Base-by-base conservation (phyloP, 2,113 vertebrate genomes). In the Sylvicapra grimmia region DNA sequence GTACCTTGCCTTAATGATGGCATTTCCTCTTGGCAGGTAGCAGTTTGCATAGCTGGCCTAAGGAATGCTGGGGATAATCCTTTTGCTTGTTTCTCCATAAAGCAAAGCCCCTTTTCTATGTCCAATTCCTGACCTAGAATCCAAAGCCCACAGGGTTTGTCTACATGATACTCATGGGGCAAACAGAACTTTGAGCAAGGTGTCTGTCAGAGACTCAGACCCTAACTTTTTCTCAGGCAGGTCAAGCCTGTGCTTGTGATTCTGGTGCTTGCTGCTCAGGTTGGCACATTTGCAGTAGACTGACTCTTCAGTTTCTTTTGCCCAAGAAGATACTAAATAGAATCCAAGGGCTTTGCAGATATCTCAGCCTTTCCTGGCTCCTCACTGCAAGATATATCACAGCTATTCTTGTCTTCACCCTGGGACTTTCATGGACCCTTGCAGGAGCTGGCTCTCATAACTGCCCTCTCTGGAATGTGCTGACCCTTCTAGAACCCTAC, bases 21-120 rank as follows among this genome's bases (percentile, higher is more conserved):
- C 93, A 97, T 98, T 98, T 98, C 98, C 98, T 98, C 97, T 98
- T 98, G 98, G 97, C 98, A 97, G 92, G 87, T 94, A 47, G 40
- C 87, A 93, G 97, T 97, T 97, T 98, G 89, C 97, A 97, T 98
- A 97, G 97, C 97, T 97, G 97, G 86, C 65, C 96, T 93, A 15
- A 97, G 86, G 97, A 98, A 98, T 98, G 98, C 93, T 44, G 51
- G 80, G 25, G 97, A 82, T 98, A 97, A 98, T 98, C 98, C 94
- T 97, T 82, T 95, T 87, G 97, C 91, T 96, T 97, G 27, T 97
- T 97, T 95, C 61, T 44, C 77, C 86, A 3, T 95, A 68, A 94
- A 96, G 65, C 65, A 96, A 86, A 90, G 29, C 54, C 88, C 95
- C 80, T 83, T 90, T 97, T 95, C 56, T 94, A 4, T 96, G 89